These are phyloP conservation scores for Ips typographus DNA, from an alignment of 1,140 invertebrate species.

Conservation along the genomic window DNA sequence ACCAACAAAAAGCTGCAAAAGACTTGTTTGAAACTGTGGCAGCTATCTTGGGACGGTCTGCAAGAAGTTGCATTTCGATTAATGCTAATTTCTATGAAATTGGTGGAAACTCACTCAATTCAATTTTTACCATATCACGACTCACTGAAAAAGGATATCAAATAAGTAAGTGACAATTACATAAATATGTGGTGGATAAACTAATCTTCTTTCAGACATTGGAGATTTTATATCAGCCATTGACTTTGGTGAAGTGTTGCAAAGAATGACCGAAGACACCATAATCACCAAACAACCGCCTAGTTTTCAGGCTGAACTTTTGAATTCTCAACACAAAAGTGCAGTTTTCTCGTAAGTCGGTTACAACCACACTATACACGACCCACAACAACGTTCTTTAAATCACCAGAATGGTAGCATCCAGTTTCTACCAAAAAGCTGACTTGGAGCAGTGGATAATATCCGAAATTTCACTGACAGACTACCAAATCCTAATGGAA, in stretches of 20 bases:
- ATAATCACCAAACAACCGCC: constrained; percentile 45
- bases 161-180: constrained; percentile 60
- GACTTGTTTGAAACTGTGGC: constrained; percentile 72
- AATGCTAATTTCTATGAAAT: constrained; percentile 78
- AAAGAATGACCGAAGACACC: constrained; percentile 56
- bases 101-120: constrained; percentile 85
- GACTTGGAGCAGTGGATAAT: constrained; percentile 77
- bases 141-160: constrained; percentile 75
- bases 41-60: constrained; percentile 64
- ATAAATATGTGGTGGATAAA: neutral
- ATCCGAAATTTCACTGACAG: constrained; percentile 61
- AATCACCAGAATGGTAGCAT: constrained; percentile 69
- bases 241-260: constrained; percentile 67
- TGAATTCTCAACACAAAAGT: constrained; percentile 64
- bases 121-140: constrained; percentile 76
- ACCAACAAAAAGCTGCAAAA: constrained; percentile 63
- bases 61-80: constrained; percentile 59
- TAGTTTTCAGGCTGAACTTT: constrained; percentile 58
- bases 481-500: constrained; percentile 68
- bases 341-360: constrained; percentile 59
- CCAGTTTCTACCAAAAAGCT: constrained; percentile 81
- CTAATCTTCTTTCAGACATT: constrained; percentile 58
- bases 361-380: neutral
- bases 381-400: neutral
- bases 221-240: constrained; percentile 76